Percentiles rank a stretch among this genome's conserved stretches.
These are phyloP conservation scores for Cichlasoma orientale DNA, from an alignment of 2,797 vertebrate genomes.

Conservation along the genomic window DNA sequence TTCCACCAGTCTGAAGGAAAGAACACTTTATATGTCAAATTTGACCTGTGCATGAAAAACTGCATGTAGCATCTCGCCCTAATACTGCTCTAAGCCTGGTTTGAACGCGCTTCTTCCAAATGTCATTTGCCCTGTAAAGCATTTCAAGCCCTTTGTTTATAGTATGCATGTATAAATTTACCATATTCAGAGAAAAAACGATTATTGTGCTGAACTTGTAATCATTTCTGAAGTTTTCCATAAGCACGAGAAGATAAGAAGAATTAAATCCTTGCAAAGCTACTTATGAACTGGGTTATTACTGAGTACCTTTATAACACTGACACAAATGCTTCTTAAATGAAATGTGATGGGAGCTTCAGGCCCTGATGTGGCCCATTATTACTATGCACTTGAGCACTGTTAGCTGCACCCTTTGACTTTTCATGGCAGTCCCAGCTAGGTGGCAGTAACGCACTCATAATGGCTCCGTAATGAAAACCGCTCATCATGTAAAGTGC, in stretches of 20 bases:
- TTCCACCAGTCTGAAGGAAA: neutral
- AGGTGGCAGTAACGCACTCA: constrained; percentile 31
- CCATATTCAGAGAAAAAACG: neutral
- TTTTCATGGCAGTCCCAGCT: neutral
- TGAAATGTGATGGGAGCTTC: constrained; percentile 10
- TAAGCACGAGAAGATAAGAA: fast-evolving
- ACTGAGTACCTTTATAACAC: neutral
- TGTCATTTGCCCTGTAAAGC: neutral
- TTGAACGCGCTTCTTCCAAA: neutral
- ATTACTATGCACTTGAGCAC: neutral
- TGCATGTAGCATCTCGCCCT: neutral
- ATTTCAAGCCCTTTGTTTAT: neutral
- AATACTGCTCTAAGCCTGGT: neutral
- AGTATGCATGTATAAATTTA: neutral
- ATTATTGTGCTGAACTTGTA: neutral
- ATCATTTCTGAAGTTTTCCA: neutral
- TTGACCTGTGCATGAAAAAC: neutral
- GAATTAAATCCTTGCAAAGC: neutral
- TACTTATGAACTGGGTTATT: constrained; percentile 6
- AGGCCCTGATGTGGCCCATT: constrained; percentile 21
- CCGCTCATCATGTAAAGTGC: neutral
- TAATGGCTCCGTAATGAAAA: constrained; percentile 8
- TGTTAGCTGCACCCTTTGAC: neutral
- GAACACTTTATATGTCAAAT: neutral
- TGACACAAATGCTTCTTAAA: constrained; percentile 11